phyloP scores from a whole-genome alignment of 2,888 invertebrate species.

The Callosobruchus maculatus region DNA sequence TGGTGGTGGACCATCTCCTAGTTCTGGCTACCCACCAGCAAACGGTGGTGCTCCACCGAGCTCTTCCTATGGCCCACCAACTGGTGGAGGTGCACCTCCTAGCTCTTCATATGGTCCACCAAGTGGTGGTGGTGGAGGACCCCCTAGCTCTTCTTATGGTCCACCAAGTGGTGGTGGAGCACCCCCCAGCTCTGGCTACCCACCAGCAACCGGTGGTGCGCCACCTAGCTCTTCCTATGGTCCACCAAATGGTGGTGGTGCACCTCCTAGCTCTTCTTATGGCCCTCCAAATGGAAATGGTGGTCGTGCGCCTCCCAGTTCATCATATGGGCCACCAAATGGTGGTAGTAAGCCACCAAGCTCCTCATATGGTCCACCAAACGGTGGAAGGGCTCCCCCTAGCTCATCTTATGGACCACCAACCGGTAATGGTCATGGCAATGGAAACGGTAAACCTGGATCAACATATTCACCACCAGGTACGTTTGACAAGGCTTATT shows the following conservation, averaged over 20 bases:
- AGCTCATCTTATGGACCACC: too few species aligned
- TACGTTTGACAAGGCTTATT: not conserved
- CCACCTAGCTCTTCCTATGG: too few species aligned
- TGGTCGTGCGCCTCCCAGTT: conserved; percentile 33
- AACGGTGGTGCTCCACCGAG: too few species aligned
- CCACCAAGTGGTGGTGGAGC: conserved; percentile 8
- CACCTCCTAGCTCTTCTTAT: too few species aligned
- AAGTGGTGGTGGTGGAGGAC: conserved; percentile 40
- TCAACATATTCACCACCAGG: conserved; percentile 11
- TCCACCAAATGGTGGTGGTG: not conserved
- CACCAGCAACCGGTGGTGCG: too few species aligned
- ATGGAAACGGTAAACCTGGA: conserved; percentile 12
- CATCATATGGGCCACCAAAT: conserved; percentile 9
- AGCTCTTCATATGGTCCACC: not conserved
- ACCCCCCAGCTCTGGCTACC: too few species aligned
- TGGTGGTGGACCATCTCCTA: too few species aligned
- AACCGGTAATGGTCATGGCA: not conserved
- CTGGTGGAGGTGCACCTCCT: not conserved
- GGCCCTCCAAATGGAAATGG: conserved; percentile 26
- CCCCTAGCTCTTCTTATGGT: not conserved
- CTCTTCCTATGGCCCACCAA: not conserved
- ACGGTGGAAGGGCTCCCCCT: too few species aligned
- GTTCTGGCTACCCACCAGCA: too few species aligned
- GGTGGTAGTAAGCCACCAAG: too few species aligned
- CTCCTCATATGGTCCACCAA: too few species aligned